Conservation (phyloP, 2,113 vertebrate species). For the Leiothrix lutea region DNA sequence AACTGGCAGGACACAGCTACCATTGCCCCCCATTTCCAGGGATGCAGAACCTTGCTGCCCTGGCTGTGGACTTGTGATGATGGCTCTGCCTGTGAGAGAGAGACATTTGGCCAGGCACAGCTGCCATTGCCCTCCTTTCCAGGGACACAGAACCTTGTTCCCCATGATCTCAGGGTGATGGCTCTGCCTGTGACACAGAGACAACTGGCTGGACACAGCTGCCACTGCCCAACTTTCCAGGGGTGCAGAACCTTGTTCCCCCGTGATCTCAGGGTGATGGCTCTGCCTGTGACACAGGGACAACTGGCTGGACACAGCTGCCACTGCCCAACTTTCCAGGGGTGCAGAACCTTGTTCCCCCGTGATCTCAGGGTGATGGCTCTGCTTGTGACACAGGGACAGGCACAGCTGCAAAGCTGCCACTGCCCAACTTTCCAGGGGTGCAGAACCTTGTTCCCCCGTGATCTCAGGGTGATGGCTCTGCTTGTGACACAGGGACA, state of each 20-base stretch:
- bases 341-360: background rate
- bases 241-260: too few relatives aligned
- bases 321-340: background rate
- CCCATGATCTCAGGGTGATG: background rate
- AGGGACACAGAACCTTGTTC: background rate
- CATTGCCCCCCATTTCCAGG: background rate
- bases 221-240: background rate
- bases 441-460: accelerated
- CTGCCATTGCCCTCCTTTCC: background rate
- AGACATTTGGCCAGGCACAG: background rate
- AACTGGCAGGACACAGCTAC: background rate
- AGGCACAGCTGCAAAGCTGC: background rate
- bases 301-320: background rate
- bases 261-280: too few relatives aligned
- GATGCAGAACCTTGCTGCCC: background rate
- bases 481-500: accelerated
- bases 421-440: background rate
- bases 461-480: background rate
- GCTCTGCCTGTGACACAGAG: background rate
- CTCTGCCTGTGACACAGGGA: too few relatives aligned
- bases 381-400: too few relatives aligned
- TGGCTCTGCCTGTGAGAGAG: background rate
- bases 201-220: background rate
- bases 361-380: too few relatives aligned
- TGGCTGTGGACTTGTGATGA: too few relatives aligned